Percentiles rank a stretch among this genome's conserved stretches.
These are phyloP conservation scores for Cichladusa arquata DNA, from an alignment of 2,113 vertebrate species.

Conservation along the genomic window DNA sequence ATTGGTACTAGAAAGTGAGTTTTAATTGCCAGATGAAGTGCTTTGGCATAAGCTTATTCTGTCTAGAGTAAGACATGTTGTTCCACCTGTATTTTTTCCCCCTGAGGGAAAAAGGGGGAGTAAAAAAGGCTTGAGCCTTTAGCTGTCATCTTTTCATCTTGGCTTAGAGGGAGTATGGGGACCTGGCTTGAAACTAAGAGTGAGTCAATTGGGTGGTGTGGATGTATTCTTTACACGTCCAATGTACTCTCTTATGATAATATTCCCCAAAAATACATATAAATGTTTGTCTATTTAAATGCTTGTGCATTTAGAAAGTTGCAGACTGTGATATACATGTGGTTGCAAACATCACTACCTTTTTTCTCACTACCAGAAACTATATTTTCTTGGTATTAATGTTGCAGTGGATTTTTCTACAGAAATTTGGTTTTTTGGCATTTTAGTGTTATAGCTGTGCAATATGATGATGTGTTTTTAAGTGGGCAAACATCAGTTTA, in stretches of 20 bases:
- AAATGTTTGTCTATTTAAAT: background rate
- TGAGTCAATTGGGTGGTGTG: background rate
- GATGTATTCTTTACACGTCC: background rate
- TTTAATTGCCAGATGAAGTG: background rate
- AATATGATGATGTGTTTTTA: background rate
- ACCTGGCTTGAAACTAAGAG: background rate
- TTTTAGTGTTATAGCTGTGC: background rate
- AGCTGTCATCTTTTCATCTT: background rate
- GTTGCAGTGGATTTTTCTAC: background rate
- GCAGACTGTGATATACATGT: background rate
- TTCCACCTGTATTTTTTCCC: background rate
- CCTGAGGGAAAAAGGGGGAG: background rate
- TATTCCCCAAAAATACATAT: background rate
- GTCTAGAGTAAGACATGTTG: background rate
- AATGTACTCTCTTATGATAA: background rate
- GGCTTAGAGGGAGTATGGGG: background rate
- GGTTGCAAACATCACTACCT: background rate
- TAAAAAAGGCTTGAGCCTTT: background rate
- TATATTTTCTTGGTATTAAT: background rate
- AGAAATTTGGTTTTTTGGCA: rapidly evolving
- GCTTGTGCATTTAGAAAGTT: background rate
- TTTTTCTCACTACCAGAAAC: background rate
- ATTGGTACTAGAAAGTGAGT: background rate
- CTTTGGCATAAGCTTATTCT: background rate
- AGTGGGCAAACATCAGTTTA: background rate